Evolutionary conservation across 2,888 invertebrate genomes (phyloP), one percentile per base, ranked within the genome.

Genomic region (Hypomecis atomaria): DNA sequence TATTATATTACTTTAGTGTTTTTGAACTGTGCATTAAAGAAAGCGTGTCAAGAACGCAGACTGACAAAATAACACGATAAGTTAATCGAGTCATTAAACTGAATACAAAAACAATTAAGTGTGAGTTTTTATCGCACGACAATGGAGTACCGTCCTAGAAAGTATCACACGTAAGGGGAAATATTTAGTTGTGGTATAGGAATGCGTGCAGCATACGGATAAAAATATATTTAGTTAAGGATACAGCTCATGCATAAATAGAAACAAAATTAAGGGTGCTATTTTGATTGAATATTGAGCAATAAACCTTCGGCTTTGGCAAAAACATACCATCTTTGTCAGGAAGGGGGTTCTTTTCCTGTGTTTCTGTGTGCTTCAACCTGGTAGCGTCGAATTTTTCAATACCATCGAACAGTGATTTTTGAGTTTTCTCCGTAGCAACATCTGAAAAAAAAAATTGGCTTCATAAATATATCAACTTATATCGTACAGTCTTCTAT

Each of bases 321-420:
- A 40, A 42, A 59, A 66, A 59, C 78, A 84, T 94, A 98, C 98
- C 98, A 94, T 97, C 97, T 95, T 97, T 97, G 86, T 98, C 98
- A 50, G 98, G 98, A 81, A 98, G 95, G 59, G 97, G 96, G 88
- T 98, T 98, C 92, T 98, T 98, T 87, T 98, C 98, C 79, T 97
- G 95, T 65, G 98, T 98, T 89, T 98, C 96, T 55, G 98, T 97
- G 89, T 97, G 98, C 89, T 98, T 98, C 88, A 98, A 92, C 86
- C 96, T 96, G 76, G 94, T 95, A 65, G 96, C 94, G 89, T 98
- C 96, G 85, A 98, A 98, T 74, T 95, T 94, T 88, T 97, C 97
- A 78, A 98, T 97, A 60, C 97, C 97, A 78, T 96, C 96, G 82
- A 98, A 95, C 70, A 98, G 90, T 67, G 96, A 97, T 86, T 97